Percentiles rank a stretch among this genome's conserved stretches.
phyloP scores from a whole-genome alignment of 2,113 vertebrate genomes.

The Ptilorrhoa leucosticta region DNA sequence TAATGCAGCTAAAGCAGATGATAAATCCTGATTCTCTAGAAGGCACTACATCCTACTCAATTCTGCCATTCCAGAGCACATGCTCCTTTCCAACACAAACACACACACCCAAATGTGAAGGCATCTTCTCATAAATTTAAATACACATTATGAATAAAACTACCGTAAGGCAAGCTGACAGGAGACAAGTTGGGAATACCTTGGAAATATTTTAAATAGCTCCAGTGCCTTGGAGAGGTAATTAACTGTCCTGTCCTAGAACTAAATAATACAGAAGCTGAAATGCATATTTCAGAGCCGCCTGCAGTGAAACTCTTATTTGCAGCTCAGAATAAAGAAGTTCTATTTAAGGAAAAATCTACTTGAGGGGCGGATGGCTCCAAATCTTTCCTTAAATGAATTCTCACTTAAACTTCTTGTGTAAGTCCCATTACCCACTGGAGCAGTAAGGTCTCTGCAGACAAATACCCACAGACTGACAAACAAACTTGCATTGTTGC shows the following conservation, averaged over 20 bases:
- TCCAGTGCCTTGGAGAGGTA: background rate
- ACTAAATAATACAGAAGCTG: background rate
- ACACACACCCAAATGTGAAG: background rate
- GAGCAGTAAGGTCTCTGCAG: background rate
- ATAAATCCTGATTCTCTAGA: background rate
- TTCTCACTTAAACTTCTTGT: background rate
- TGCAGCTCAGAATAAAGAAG: background rate
- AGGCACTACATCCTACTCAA: background rate
- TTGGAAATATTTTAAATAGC: slow-evolving; percentile 2
- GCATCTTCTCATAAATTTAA: background rate
- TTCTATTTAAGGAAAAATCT: background rate
- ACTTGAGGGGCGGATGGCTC: background rate
- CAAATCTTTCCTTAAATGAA: background rate
- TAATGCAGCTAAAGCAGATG: background rate
- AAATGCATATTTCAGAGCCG: background rate
- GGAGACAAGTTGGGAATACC: background rate
- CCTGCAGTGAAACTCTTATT: background rate
- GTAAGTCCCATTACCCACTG: background rate
- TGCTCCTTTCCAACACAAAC: background rate
- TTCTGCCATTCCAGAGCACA: background rate
- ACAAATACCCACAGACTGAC: background rate
- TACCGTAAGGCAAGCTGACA: background rate
- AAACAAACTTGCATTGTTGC: background rate
- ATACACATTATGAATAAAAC: background rate
- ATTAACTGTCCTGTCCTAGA: background rate